Evolutionary conservation across 2,888 invertebrate species (phyloP).

Genomic region (Beris morrisii): DNA sequence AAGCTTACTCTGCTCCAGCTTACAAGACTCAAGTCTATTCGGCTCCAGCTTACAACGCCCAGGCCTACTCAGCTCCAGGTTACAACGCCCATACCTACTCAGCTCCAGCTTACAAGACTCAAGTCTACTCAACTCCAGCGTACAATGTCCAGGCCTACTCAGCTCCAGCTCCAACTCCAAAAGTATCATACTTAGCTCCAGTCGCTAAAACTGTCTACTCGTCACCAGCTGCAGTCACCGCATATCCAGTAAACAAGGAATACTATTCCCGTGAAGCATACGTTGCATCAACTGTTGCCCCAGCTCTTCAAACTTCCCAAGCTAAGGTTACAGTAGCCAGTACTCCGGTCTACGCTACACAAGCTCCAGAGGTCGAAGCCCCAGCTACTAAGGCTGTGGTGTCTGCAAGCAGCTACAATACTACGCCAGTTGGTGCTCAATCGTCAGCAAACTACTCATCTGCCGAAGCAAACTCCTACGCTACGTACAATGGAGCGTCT

Average conservation of each 20-base stretch:
- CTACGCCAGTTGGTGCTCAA: no score
- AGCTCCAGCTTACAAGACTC: not conserved
- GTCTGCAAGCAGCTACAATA: no score
- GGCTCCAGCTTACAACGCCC: not conserved
- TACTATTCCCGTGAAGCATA: not conserved
- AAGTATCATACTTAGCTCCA: slow-evolving; percentile 8
- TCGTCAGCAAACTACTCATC: no score
- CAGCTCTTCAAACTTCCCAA: no score
- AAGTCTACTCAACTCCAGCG: not conserved
- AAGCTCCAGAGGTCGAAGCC: no score
- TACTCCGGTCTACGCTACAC: no score
- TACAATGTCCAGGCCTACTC: not conserved
- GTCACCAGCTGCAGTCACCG: not conserved
- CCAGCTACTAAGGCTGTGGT: no score
- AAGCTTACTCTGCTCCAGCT: not conserved
- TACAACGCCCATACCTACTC: slow-evolving; percentile 9
- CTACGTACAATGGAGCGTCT: no score
- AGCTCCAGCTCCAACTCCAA: not conserved
- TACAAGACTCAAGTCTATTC: not conserved
- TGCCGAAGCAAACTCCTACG: no score
- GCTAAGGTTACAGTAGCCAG: no score
- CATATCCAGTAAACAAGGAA: no score
- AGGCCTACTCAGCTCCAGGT: not conserved
- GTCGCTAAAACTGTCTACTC: not conserved
- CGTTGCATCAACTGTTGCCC: not conserved